A percentile compares a stretch with the other conserved stretches of the same genome.
These are phyloP conservation scores for Caenorhabditis latens DNA, from an alignment of 1,140 invertebrate genomes.

Conservation along the genomic window DNA sequence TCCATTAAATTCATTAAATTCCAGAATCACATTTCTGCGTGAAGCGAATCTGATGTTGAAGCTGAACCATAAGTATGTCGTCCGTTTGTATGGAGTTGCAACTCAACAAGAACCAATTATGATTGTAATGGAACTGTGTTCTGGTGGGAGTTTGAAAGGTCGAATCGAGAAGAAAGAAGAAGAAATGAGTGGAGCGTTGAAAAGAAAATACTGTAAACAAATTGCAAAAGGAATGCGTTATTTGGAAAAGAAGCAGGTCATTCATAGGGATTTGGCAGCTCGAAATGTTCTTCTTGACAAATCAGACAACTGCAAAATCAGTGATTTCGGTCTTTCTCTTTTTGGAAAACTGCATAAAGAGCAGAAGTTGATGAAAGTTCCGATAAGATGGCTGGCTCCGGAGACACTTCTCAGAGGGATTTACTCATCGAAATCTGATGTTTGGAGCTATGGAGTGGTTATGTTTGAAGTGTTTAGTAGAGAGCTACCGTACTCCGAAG, in stretches of 20 bases:
- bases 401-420: constrained; percentile 94
- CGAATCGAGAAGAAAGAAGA: constrained; percentile 20
- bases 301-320: constrained; percentile 60
- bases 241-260: constrained; percentile 48
- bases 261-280: constrained; percentile 81
- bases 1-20: no score
- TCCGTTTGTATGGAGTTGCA: constrained; percentile 62
- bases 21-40: constrained; percentile 59
- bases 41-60: constrained; percentile 65
- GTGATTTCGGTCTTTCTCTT: constrained; percentile 66
- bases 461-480: constrained; percentile 65
- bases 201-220: constrained; percentile 46
- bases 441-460: constrained; percentile 84
- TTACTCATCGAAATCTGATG: constrained; percentile 90
- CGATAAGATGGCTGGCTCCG: constrained; percentile 90
- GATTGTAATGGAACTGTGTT: constrained; percentile 65
- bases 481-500: constrained; percentile 7
- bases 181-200: not conserved
- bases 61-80: constrained; percentile 59
- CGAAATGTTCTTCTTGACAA: constrained; percentile 82
- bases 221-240: constrained; percentile 47
- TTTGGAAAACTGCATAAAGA: constrained; percentile 62
- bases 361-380: constrained; percentile 79
- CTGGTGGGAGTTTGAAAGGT: constrained; percentile 37
- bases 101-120: constrained; percentile 66